Evolutionary conservation across 2,113 vertebrate species (phyloP), one percentile per base, ranked within the genome.

Genomic region (Suricata suricatta): DNA sequence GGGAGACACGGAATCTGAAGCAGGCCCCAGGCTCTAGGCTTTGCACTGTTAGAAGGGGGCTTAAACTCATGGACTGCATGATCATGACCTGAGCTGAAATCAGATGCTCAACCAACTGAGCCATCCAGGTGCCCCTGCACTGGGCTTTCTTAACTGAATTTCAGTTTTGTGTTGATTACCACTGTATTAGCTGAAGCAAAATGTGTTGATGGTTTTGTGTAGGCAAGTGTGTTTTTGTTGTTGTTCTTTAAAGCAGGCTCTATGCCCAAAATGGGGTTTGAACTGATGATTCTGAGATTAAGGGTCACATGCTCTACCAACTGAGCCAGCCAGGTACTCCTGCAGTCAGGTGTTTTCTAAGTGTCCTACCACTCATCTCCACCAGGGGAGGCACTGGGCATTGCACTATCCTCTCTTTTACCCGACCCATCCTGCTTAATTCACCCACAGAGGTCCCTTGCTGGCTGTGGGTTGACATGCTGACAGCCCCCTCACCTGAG

Each of bases 401-500:
- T 63, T 17, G 72, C 31, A 79, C 47, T 47, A 16, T 60, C 52
- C 23, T 94, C 54, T 57, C 19, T n/a, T 77, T 44, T 47, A 64
- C n/a, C 27, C 29, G 25, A 76, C n/a, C 23, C 38, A 10, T 54
- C 21, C 69, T 95, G 57, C 90, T 35, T 82, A 88, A 85, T 85
- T 98, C 83, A 96, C 72, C 79, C 68, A 5, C 47, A 68, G 74
- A 94, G 91, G 50, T 93, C 71, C 83, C 86, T 79, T 97, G 44
- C 83, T 90, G 71, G 35, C 77, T 85, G 57, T 91, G 71, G 60
- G 81, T 64, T 97, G 91, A 93, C 88, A 84, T 74, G 33, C 81
- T 87, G 50, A 95, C 89, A 93, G 57, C 64, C 91, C 87, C 90
- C 95, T 96, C 88, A 94, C 94, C 95, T 93, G 96, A 97, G 96